Conservation (phyloP, 2,797 vertebrate genomes). For the Hephaestus fuliginosus region DNA sequence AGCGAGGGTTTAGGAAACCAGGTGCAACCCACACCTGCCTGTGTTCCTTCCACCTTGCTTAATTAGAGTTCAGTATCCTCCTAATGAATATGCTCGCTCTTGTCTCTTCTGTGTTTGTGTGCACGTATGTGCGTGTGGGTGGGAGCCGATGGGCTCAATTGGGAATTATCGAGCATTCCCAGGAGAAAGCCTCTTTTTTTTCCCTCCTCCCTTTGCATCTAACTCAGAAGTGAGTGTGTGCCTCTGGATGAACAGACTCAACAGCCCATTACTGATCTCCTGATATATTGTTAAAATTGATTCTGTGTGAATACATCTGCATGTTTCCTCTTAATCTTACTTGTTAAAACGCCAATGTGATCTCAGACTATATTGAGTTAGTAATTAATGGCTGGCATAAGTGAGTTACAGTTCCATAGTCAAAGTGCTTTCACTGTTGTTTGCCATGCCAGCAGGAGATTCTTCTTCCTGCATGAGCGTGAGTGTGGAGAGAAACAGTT, state of each 20-base stretch:
- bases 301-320: constrained; percentile 40
- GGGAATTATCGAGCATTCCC: constrained; percentile 86
- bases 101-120: constrained; percentile 68
- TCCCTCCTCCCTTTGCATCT: constrained; percentile 47
- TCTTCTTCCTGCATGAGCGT: constrained; percentile 18
- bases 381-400: constrained; percentile 50
- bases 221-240: too few species aligned
- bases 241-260: constrained; percentile 27
- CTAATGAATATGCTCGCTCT: constrained; percentile 86
- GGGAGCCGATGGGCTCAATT: constrained; percentile 74
- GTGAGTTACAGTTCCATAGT: constrained; percentile 27
- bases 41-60: constrained; percentile 76
- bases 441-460: constrained; percentile 55
- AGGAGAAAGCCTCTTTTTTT: constrained; percentile 77
- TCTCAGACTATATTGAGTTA: constrained; percentile 31
- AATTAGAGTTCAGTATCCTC: constrained; percentile 84
- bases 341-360: constrained; percentile 20
- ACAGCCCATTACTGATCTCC: constrained; percentile 61
- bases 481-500: constrained; percentile 46
- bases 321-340: constrained; percentile 24
- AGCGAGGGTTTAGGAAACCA: constrained; percentile 70
- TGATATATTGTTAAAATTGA: constrained; percentile 45
- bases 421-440: constrained; percentile 37
- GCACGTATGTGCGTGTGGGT: constrained; percentile 67
- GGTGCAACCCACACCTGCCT: constrained; percentile 85